These are phyloP conservation scores for Pristionchus pacificus DNA, from an alignment of 1,140 invertebrate species.

Conservation along the genomic window DNA sequence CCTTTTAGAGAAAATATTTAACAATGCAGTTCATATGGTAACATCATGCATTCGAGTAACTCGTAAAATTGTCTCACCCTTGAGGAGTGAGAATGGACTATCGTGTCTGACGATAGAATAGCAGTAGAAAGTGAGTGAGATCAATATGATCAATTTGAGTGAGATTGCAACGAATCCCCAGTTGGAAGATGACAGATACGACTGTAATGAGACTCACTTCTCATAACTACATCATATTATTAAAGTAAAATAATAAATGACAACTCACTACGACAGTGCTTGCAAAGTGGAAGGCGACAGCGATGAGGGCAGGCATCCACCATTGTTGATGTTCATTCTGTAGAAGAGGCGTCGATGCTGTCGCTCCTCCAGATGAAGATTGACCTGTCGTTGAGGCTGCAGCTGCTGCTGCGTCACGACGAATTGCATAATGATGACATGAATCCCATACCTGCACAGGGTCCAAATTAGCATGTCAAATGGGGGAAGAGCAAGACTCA, in stretches of 20 bases:
- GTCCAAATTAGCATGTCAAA: not conserved
- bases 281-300: slow-evolving; percentile 10
- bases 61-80: no score
- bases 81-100: not conserved
- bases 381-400: not conserved
- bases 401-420: not conserved
- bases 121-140: slow-evolving; percentile 14
- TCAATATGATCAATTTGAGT: slow-evolving; percentile 13
- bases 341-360: not conserved
- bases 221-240: not conserved
- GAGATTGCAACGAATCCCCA: slow-evolving; percentile 9
- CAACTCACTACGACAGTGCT: slow-evolving; percentile 12
- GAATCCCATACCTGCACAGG: slow-evolving; percentile 21
- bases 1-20: no score
- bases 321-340: not conserved
- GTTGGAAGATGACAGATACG: slow-evolving; percentile 5
- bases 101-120: slow-evolving; percentile 18
- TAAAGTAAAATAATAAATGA: not conserved
- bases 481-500: not conserved
- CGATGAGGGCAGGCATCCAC: slow-evolving; percentile 10
- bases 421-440: slow-evolving; percentile 12
- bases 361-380: not conserved
- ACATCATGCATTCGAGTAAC: no score
- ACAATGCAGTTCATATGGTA: no score
- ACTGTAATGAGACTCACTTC: slow-evolving; percentile 7